Base-by-base conservation (phyloP, 2,113 vertebrate species). In the Malurus cyaneus region DNA sequence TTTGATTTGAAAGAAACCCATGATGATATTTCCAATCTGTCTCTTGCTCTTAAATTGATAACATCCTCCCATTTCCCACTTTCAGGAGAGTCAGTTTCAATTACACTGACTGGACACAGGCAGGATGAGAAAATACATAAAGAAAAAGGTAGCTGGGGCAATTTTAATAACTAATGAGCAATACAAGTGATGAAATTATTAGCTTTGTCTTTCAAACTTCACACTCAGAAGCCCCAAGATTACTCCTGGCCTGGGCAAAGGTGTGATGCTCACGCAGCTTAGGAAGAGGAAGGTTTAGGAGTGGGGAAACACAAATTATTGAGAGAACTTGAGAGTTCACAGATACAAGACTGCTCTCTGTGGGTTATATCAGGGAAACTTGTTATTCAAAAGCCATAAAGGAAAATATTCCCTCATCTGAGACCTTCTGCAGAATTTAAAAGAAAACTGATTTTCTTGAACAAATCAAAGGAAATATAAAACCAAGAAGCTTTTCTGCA, bases 371-470 rank as follows among this genome's bases (percentile, higher is more conserved):
- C 74, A 76, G 31, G 41, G 57, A 89, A 91, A 65, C 24, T 57
- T 82, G 44, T 76, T 97, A 76, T 88, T 87, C 65, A 79, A 64
- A 80, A 71, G 36, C 31, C 65, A 80, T 74, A 86, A 96, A 94
- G 32, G 17, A 92, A 96, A 92, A 56, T 72, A 92, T 67, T 93
- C 71, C 73, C 49, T 94, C 23, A 72, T 49, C 26, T 42, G 59
- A 80, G n/a, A 64, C 78, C 12, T 86, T 92, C 65, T 23, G 42
- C 36, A 82, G 69, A 60, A 64, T 74, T 94, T 88, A 90, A 96
- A 93, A 92, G 71, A 77, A 88, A 92, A 60, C 29, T 46, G 44
- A 2, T 62, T 95, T 93, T 78, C 82, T 80, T 88, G 56, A 96
- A 73, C 46, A 80, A 86, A 86, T 73, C 59, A 92, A 96, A 94